These are phyloP conservation scores for Orchesella cincta DNA, from an alignment of 1,140 invertebrate species.

Conservation along the genomic window DNA sequence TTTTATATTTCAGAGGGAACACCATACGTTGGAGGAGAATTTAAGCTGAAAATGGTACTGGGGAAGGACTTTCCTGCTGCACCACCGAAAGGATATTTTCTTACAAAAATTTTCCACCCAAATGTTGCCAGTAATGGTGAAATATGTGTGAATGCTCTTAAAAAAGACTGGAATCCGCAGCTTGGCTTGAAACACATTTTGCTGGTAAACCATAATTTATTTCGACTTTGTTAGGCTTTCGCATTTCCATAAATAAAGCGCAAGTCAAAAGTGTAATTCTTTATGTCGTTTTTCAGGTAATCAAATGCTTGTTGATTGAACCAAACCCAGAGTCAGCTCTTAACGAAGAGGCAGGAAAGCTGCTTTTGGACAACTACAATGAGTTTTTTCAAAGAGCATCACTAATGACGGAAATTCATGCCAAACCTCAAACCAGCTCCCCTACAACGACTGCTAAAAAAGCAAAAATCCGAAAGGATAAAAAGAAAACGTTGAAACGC, in stretches of 20 bases:
- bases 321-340: constrained; percentile 92
- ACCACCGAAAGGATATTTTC: constrained; percentile 92
- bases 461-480: constrained; percentile 46
- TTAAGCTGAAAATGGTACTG: constrained; percentile 85
- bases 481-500: constrained; percentile 51
- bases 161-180: constrained; percentile 96
- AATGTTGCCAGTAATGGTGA: constrained; percentile 93
- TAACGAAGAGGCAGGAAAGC: constrained; percentile 90
- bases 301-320: constrained; percentile 89
- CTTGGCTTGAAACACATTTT: constrained; percentile 94
- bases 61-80: constrained; percentile 90
- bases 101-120: constrained; percentile 97
- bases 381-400: constrained; percentile 85
- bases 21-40: constrained; percentile 79
- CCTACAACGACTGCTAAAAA: constrained; percentile 37
- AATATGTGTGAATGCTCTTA: constrained; percentile 96
- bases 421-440: constrained; percentile 54
- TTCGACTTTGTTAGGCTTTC: not conserved
- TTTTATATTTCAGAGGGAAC: constrained; percentile 69
- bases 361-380: constrained; percentile 86
- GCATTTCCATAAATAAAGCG: not conserved
- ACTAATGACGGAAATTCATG: constrained; percentile 95
- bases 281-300: constrained; percentile 65
- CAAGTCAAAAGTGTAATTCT: not conserved
- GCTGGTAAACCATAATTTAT: constrained; percentile 63